Percentiles rank a stretch among this genome's conserved stretches.
phyloP scores from a whole-genome alignment of 2,797 vertebrate species.

The Cyclopterus lumpus region DNA sequence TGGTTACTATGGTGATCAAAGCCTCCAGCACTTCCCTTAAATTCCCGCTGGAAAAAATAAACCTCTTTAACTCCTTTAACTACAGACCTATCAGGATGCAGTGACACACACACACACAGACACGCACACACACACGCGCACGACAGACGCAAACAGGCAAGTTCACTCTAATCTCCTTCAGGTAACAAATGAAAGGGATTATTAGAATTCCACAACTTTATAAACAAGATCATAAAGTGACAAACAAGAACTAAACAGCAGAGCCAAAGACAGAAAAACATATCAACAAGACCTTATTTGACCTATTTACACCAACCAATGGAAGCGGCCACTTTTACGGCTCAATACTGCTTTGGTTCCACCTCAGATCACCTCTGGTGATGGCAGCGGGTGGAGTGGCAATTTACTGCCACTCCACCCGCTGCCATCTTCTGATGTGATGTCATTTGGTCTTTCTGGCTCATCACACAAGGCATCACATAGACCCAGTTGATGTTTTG shows the following conservation, averaged over 20 bases:
- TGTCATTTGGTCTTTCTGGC: conserved; percentile 30
- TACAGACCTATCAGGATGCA: conserved; percentile 46
- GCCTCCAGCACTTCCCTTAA: conserved; percentile 64
- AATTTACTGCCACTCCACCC: conserved; percentile 5
- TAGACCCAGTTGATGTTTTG: not conserved
- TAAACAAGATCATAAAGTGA: conserved; percentile 1
- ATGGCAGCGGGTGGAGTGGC: too few relatives aligned
- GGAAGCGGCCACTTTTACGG: not conserved
- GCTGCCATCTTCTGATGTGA: conserved; percentile 1
- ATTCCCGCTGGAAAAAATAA: conserved; percentile 70
- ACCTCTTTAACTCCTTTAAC: conserved; percentile 72
- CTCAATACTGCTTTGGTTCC: not conserved
- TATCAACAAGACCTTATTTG: not conserved
- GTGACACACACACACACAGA: conserved; percentile 19
- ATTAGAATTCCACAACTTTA: conserved; percentile 7
- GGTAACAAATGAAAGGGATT: conserved; percentile 17
- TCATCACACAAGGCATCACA: conserved; percentile 24
- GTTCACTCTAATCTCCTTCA: conserved; percentile 26
- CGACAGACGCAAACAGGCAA: conserved; percentile 8
- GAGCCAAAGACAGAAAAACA: not conserved
- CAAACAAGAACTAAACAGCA: not conserved
- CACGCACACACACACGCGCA: conserved; percentile 17
- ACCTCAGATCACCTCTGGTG: not conserved
- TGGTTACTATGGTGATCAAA: conserved; percentile 78
- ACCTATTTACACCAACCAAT: not conserved